A percentile compares a stretch with the other conserved stretches of the same genome.
Evolutionary conservation across 2,888 invertebrate species (phyloP).

Genomic region (Drosophila koepferae): DNA sequence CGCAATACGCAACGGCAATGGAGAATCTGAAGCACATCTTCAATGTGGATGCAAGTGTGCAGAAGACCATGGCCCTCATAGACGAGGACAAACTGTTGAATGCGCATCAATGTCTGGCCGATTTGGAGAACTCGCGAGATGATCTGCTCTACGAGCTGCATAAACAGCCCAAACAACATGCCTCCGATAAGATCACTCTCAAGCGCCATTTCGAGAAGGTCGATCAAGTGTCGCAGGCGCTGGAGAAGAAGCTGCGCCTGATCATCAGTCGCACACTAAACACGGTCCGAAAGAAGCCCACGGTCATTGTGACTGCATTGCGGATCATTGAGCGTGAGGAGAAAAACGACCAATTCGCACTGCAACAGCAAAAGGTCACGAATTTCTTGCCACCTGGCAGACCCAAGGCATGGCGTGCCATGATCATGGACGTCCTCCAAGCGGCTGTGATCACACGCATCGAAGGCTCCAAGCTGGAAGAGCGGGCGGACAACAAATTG

Average conservation of each 20-base stretch:
- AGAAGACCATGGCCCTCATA: slow-evolving; percentile 96
- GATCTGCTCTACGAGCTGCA: slow-evolving; percentile 97
- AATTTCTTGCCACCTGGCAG: slow-evolving; percentile 97
- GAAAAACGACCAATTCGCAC: slow-evolving; percentile 94
- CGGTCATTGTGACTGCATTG: slow-evolving; percentile 97
- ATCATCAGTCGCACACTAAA: slow-evolving; percentile 96
- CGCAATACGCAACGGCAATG: slow-evolving; percentile 98
- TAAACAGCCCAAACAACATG: slow-evolving; percentile 95
- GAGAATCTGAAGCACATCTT: slow-evolving; percentile 99
- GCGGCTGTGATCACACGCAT: slow-evolving; percentile 93
- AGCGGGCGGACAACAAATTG: slow-evolving; percentile 94
- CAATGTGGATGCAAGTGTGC: slow-evolving; percentile 97
- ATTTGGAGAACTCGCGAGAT: slow-evolving; percentile 98
- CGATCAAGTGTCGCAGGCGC: slow-evolving; percentile 93
- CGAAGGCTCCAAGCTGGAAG: slow-evolving; percentile 97
- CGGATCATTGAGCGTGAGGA: slow-evolving; percentile 99
- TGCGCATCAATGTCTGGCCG: slow-evolving; percentile 97
- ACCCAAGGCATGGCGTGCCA: slow-evolving; percentile 95
- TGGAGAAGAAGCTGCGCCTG: slow-evolving; percentile 96
- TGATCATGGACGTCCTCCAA: slow-evolving; percentile 93
- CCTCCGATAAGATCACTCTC: slow-evolving; percentile 93
- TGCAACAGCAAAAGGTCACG: slow-evolving; percentile 88
- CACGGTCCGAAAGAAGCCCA: slow-evolving; percentile 97
- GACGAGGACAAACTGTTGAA: slow-evolving; percentile 97
- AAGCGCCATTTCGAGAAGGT: slow-evolving; percentile 99